These are phyloP conservation scores for Mesitornis unicolor DNA, from an alignment of 2,113 vertebrate species.

Conservation along the genomic window DNA sequence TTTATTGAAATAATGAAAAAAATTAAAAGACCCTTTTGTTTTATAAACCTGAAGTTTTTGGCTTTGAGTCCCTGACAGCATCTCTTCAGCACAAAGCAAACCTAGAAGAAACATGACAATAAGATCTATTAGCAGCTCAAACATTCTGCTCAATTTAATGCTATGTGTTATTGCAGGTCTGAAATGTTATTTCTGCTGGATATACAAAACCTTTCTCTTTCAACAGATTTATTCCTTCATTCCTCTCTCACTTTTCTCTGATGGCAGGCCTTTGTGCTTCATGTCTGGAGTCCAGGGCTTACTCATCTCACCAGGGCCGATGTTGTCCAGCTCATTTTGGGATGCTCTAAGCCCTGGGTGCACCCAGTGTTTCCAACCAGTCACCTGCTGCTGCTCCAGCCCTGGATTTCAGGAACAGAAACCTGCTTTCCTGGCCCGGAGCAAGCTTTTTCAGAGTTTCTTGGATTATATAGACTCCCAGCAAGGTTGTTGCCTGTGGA, in stretches of 20 bases:
- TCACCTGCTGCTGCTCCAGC: not conserved
- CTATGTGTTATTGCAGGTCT: not conserved
- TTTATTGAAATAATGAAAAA: not conserved
- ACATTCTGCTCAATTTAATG: not conserved
- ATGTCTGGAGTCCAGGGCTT: not conserved
- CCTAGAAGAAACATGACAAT: not conserved
- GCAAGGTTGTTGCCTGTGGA: not conserved
- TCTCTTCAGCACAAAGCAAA: not conserved
- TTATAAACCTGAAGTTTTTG: not conserved
- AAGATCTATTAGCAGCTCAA: not conserved
- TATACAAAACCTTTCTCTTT: constrained; percentile 4
- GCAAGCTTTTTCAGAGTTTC: too few relatives aligned
- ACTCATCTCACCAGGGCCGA: not conserved
- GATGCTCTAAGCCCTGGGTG: not conserved
- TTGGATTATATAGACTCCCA: not conserved
- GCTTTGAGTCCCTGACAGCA: not conserved
- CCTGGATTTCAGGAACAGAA: too few relatives aligned
- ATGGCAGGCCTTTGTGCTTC: not conserved
- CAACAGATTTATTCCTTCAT: not conserved
- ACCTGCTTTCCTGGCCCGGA: too few relatives aligned
- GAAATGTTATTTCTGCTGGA: constrained; percentile 28
- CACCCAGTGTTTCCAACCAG: not conserved
- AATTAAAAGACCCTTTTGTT: not conserved
- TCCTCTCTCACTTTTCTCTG: not conserved
- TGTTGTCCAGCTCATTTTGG: not conserved